Evolutionary conservation across 2,113 vertebrate species (phyloP).

Genomic region (Elachura formosa): DNA sequence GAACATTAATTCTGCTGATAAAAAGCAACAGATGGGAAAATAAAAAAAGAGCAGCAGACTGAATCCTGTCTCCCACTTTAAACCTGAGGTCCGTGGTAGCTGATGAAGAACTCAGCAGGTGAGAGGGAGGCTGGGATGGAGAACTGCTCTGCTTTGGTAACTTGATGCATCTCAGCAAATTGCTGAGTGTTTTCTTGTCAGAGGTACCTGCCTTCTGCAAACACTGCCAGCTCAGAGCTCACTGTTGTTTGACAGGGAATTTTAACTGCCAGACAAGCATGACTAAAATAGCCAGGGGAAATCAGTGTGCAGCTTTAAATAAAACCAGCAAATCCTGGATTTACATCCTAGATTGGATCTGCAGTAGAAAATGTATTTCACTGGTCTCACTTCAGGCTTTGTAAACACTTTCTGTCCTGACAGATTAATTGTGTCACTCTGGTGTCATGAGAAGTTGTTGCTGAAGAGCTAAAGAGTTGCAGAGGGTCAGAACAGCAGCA

Average conservation of each 20-base stretch:
- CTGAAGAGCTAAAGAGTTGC: neutral
- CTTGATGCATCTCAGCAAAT: neutral
- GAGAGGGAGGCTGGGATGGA: neutral
- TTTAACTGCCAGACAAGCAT: neutral
- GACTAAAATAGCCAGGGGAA: neutral
- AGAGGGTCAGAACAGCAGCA: neutral
- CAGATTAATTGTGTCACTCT: neutral
- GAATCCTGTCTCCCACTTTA: neutral
- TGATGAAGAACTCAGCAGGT: neutral
- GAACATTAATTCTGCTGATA: neutral
- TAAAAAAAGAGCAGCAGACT: neutral
- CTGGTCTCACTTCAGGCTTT: neutral
- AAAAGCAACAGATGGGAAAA: neutral
- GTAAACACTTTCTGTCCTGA: neutral
- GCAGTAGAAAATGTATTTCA: neutral
- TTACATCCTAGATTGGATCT: neutral
- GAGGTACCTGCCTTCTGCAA: neutral
- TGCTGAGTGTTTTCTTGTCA: neutral
- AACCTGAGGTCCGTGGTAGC: neutral
- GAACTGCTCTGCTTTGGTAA: neutral
- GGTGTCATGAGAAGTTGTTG: neutral
- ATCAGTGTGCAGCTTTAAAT: neutral
- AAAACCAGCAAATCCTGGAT: neutral
- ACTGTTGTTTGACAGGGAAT: neutral
- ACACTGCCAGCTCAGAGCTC: neutral